Percentiles rank a stretch among this genome's conserved stretches.
Conservation (phyloP, 2,113 vertebrate species). For the Serinus canaria region DNA sequence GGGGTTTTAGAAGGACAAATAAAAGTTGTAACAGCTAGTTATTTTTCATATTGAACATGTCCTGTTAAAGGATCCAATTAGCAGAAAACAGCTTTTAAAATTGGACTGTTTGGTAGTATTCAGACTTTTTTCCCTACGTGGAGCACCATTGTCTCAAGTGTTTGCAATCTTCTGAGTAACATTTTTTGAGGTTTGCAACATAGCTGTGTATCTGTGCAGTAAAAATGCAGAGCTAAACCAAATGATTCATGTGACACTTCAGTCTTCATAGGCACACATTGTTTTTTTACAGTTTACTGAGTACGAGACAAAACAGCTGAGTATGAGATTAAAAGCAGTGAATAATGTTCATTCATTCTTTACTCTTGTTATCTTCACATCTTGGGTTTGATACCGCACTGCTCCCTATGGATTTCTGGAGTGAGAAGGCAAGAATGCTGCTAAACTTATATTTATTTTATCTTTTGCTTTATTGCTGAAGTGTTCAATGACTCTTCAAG, state of each 20-base stretch:
- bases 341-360: background rate
- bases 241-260: background rate
- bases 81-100: background rate
- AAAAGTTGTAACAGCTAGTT: background rate
- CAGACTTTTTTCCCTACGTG: background rate
- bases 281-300: background rate
- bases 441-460: background rate
- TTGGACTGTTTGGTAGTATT: background rate
- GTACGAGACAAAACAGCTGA: background rate
- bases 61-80: background rate
- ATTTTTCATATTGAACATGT: background rate
- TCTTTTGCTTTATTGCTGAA: background rate
- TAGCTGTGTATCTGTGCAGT: background rate
- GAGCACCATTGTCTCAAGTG: background rate
- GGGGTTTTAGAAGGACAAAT: background rate
- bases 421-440: background rate
- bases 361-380: background rate
- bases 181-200: background rate
- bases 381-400: background rate
- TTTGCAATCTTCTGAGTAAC: background rate
- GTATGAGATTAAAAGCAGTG: conserved; percentile 4
- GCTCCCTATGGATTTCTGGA: background rate
- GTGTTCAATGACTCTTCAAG: background rate
- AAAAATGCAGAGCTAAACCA: background rate
- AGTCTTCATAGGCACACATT: background rate